Percentiles rank a stretch among this genome's conserved stretches.
These are phyloP conservation scores for Gambelia wislizenii DNA, from an alignment of 2,797 vertebrate genomes.

Conservation along the genomic window DNA sequence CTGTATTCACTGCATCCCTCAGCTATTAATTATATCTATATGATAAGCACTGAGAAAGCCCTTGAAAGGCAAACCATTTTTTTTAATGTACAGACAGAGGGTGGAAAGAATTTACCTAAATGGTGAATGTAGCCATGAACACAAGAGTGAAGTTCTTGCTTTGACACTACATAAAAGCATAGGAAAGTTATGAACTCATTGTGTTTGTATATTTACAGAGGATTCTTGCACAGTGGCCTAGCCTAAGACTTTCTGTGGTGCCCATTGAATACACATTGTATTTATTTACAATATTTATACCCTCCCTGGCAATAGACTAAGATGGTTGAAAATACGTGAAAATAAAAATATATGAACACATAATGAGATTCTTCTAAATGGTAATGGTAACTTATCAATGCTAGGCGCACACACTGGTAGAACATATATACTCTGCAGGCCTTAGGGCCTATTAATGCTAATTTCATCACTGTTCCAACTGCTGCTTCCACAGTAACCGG, in stretches of 20 bases:
- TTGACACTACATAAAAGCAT: slow-evolving; percentile 14
- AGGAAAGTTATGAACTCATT: slow-evolving; percentile 41
- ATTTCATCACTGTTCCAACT: neutral
- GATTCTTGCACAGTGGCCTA: slow-evolving; percentile 34
- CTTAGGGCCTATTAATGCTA: neutral
- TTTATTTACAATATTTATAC: neutral
- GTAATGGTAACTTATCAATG: neutral
- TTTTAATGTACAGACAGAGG: slow-evolving; percentile 33
- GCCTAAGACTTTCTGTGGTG: neutral
- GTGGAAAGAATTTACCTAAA: slow-evolving; percentile 24
- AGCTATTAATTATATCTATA: slow-evolving; percentile 65
- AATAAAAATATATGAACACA: neutral
- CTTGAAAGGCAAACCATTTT: slow-evolving; percentile 48
- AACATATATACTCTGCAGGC: neutral
- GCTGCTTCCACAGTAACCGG: neutral
- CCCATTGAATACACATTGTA: neutral
- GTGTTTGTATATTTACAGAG: slow-evolving; percentile 45
- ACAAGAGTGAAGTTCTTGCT: neutral
- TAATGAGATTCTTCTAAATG: neutral
- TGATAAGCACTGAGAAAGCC: slow-evolving; percentile 38
- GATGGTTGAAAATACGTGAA: neutral
- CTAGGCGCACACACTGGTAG: neutral
- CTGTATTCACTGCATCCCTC: slow-evolving; percentile 20
- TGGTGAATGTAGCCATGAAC: slow-evolving; percentile 4
- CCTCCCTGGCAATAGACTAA: neutral